Evolutionary conservation across 2,113 vertebrate species (phyloP).

Genomic region (Marmota monax): DNA sequence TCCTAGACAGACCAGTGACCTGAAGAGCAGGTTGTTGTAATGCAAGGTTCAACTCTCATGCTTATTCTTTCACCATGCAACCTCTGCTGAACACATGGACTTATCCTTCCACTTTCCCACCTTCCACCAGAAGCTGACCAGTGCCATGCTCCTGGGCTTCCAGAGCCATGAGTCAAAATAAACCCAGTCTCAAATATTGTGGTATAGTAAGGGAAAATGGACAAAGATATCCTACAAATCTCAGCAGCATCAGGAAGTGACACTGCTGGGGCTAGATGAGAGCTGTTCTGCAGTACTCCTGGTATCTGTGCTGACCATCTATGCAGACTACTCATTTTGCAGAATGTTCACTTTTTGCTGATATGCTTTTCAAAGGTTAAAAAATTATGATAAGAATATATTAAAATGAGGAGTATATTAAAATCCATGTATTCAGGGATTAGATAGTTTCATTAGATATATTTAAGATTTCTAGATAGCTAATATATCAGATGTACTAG

Average conservation of each 20-base stretch:
- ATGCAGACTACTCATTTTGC: not conserved
- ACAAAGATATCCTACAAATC: not conserved
- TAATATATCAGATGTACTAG: not conserved
- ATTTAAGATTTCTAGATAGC: not conserved
- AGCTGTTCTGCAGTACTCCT: no score
- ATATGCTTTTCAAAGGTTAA: conserved; percentile 17
- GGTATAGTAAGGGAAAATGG: not conserved
- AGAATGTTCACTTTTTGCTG: not conserved
- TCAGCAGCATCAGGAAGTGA: not conserved
- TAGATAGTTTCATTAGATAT: not conserved
- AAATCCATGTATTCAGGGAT: not conserved
- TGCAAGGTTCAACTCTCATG: not conserved
- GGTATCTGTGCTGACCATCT: not conserved
- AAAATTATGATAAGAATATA: not conserved
- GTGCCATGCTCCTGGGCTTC: not conserved
- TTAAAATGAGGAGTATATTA: not conserved
- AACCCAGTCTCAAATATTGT: not conserved
- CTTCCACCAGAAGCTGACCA: not conserved
- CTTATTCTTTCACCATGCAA: not conserved
- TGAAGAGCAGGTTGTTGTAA: not conserved
- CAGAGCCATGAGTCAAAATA: not conserved
- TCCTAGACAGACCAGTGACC: not conserved
- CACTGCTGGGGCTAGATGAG: not conserved
- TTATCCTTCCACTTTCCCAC: not conserved
- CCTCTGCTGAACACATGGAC: not conserved